These are phyloP conservation scores for Patiria pectinifera DNA, from an alignment of 53 echinoderm and acorn worm species.

Conservation along the genomic window DNA sequence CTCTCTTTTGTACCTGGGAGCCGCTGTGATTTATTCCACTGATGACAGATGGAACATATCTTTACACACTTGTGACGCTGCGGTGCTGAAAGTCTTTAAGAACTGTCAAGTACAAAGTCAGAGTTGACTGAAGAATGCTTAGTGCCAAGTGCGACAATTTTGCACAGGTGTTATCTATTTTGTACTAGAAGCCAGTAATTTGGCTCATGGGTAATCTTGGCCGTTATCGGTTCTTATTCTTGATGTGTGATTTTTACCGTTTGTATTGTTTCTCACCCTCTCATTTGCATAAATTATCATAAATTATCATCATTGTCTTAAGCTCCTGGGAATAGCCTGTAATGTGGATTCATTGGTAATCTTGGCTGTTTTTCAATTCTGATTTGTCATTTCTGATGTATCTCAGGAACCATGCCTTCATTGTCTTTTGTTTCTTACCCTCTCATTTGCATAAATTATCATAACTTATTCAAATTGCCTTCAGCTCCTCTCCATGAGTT, in stretches of 20 bases:
- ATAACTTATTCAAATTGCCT: not conserved
- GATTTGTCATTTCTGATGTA: no score
- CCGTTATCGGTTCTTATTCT: no score
- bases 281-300: not conserved
- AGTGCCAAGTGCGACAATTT: not conserved
- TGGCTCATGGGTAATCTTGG: no score
- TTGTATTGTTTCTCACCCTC: no score
- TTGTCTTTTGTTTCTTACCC: no score
- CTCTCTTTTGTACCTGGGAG: conserved; percentile 45
- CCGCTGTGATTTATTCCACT: conserved; percentile 32
- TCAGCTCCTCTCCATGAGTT: not conserved
- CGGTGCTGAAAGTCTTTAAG: not conserved
- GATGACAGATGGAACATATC: conserved; percentile 32
- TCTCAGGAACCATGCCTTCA: no score
- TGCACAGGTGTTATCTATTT: not conserved
- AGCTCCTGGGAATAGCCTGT: no score
- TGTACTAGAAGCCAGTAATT: not conserved
- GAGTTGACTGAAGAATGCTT: not conserved
- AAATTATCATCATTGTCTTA: not conserved
- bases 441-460: not conserved
- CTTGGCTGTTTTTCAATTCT: no score
- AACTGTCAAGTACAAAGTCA: no score
- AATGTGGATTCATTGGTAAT: no score
- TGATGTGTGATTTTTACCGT: no score
- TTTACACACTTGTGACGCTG: no score